Base-by-base conservation (phyloP, 2,888 invertebrate genomes). In the Trilocha varians region DNA sequence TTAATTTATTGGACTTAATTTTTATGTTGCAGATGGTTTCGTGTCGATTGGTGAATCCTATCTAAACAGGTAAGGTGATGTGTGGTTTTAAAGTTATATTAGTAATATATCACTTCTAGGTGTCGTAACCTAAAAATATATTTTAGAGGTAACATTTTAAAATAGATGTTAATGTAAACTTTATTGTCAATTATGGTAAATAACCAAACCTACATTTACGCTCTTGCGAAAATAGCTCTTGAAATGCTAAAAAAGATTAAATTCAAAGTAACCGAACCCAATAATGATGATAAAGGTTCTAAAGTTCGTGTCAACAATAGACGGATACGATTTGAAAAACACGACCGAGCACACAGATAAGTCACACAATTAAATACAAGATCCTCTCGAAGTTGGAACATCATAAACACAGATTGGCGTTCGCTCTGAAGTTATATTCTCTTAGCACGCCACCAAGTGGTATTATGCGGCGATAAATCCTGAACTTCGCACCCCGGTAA, bases 401-500 rank as follows among this genome's bases (percentile, higher is more conserved):
- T 72, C 78, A 76, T 78, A 79, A 82, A 79, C 78, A 73, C 63
- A 70, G 78, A 77, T 78, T 70, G 73, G 61, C 51, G 61, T 58
- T 56, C 57, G 57, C 56, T 57, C 49, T 53, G 59, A 70, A 79
- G 77, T 84, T 80, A 84, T 84, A 78, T 65, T 56, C 68, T 52
- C 61, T 66, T 62, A 70, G 66, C 84, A 84, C 84, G 84, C 84
- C 64, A 83, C 70, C 73, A 63, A 50, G 54, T 64, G 65, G 68
- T 70, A 72, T 73, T 76, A 77, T 70, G 62, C 69, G 61, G 53
- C 73, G 63, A 82, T 84, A 84, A 84, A 83, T 84, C 80, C 52
- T 71, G 72, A 70, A 70, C 72, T 82, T 83, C 82, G 79, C 84
- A 82, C 84, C 80, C 78, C 74, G 80, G 70, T 75, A 70, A 72